Conservation (phyloP, 2,113 vertebrate species). For the Rallus limicola region DNA sequence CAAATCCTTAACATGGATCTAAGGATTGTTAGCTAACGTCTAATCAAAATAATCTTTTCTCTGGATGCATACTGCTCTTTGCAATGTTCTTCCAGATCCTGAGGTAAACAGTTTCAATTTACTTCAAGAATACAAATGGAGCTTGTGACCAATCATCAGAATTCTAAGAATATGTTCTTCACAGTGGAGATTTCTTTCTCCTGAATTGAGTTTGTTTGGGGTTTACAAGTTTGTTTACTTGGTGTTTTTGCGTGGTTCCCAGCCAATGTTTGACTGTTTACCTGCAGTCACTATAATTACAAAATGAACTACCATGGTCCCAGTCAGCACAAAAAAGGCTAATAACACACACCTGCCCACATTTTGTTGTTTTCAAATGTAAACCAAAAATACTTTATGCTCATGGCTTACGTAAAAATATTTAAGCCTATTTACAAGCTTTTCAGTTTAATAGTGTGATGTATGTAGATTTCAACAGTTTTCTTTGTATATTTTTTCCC, state of each 20-base stretch:
- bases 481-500: neutral
- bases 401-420: neutral
- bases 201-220: neutral
- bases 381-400: neutral
- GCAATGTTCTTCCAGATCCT: neutral
- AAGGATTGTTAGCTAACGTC: no score
- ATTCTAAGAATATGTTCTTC: neutral
- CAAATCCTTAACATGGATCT: neutral
- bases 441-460: neutral
- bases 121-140: neutral
- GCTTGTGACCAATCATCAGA: neutral
- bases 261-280: neutral
- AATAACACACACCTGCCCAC: neutral
- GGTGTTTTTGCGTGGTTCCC: neutral
- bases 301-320: no score
- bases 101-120: neutral
- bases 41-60: neutral
- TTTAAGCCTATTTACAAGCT: neutral
- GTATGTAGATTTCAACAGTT: neutral
- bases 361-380: neutral
- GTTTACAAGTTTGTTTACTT: neutral
- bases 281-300: fast-evolving
- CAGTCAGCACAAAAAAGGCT: neutral
- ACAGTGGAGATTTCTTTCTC: neutral
- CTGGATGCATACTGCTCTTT: neutral